Conservation (phyloP, 2,113 vertebrate species). For the Nycticryphes semicollaris region DNA sequence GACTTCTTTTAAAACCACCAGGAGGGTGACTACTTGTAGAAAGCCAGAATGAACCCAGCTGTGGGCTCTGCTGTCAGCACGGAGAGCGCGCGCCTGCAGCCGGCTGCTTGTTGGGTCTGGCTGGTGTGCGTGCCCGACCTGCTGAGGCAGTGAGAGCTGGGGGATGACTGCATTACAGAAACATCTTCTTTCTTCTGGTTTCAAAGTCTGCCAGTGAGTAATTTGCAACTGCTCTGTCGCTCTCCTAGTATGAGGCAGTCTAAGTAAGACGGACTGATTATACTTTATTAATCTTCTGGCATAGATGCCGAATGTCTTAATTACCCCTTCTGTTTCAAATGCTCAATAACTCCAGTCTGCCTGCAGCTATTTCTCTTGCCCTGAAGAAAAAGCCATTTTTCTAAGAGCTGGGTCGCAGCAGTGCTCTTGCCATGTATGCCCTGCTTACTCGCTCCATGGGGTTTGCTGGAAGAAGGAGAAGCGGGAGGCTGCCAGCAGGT, state of each 20-base stretch:
- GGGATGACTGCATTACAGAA: neutral
- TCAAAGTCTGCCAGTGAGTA: neutral
- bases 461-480: neutral
- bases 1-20: neutral
- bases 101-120: fast-evolving
- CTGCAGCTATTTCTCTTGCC: neutral
- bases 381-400: neutral
- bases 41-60: neutral
- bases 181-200: constrained; percentile 15
- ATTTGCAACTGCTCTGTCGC: neutral
- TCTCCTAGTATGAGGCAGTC: neutral
- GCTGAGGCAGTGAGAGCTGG: neutral
- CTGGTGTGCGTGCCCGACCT: neutral
- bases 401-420: neutral
- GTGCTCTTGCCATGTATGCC: fast-evolving
- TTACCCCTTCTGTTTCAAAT: neutral
- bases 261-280: neutral
- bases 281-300: neutral
- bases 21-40: neutral
- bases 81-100: fast-evolving
- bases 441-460: fast-evolving
- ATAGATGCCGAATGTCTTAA: neutral
- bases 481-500: fast-evolving
- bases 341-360: neutral
- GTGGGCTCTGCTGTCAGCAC: neutral